A percentile compares a stretch with the other conserved stretches of the same genome.
These are phyloP conservation scores for Euphydryas editha DNA, from an alignment of 2,888 invertebrate genomes.

Conservation along the genomic window DNA sequence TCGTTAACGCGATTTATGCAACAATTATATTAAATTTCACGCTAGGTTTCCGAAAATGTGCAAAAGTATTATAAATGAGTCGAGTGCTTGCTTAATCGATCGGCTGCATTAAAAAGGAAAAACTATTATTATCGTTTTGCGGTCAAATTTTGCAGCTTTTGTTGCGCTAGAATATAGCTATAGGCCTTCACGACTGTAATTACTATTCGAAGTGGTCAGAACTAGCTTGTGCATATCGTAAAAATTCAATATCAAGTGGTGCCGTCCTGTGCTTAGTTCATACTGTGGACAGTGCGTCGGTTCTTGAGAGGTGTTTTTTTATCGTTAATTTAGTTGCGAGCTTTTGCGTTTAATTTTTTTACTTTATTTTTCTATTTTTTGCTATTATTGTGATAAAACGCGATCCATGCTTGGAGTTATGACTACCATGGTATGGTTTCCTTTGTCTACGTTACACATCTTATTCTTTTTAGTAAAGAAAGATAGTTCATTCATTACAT, in stretches of 20 bases:
- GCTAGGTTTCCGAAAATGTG: slow-evolving; percentile 56
- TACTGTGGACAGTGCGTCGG: slow-evolving; percentile 75
- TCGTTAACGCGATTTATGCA: slow-evolving; percentile 44
- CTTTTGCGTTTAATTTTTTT: slow-evolving; percentile 64
- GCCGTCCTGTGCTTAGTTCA: slow-evolving; percentile 79
- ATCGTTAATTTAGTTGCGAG: slow-evolving; percentile 71
- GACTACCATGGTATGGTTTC: slow-evolving; percentile 84
- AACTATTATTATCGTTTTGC: slow-evolving; percentile 74
- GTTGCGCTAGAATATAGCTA: slow-evolving; percentile 63
- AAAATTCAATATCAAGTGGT: slow-evolving; percentile 58
- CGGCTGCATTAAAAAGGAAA: slow-evolving; percentile 78
- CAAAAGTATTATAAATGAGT: slow-evolving; percentile 63
- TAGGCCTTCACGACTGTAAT: slow-evolving; percentile 56
- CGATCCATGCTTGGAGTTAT: slow-evolving; percentile 84
- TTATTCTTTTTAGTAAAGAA: slow-evolving; percentile 67
- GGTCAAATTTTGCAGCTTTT: slow-evolving; percentile 68
- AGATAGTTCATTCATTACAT: slow-evolving; percentile 60
- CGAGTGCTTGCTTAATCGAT: slow-evolving; percentile 73
- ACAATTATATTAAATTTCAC: slow-evolving; percentile 51
- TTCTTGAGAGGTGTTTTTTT: slow-evolving; percentile 70
- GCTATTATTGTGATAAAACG: slow-evolving; percentile 75
- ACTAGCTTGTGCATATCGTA: slow-evolving; percentile 54
- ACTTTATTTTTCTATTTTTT: slow-evolving; percentile 64
- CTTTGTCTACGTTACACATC: slow-evolving; percentile 78
- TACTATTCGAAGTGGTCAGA: slow-evolving; percentile 52